These are phyloP conservation scores for Enteromius afrohamiltoni DNA, from an alignment of 2,797 vertebrate species.

Conservation along the genomic window DNA sequence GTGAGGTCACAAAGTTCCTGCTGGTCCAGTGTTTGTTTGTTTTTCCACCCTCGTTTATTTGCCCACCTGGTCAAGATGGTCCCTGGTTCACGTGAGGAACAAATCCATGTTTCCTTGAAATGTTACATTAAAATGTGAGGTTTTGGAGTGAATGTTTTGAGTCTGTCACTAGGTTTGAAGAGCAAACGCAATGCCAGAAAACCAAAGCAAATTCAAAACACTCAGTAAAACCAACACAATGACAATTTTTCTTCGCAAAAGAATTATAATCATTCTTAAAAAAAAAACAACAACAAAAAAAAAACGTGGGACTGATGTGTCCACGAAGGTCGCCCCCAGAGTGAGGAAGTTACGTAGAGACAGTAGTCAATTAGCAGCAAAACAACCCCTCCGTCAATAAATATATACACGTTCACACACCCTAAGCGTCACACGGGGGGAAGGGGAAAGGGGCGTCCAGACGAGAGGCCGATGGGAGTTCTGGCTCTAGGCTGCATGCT, in stretches of 20 bases:
- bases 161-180: background rate
- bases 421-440: constrained; percentile 26
- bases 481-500: constrained; percentile 76
- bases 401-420: constrained; percentile 82
- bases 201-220: constrained; percentile 52
- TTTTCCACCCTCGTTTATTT: background rate
- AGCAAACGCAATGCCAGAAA: constrained; percentile 48
- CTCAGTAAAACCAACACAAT: constrained; percentile 67
- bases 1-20: constrained; percentile 51
- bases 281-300: constrained; percentile 33
- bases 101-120: constrained; percentile 38
- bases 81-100: background rate
- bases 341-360: constrained; percentile 88
- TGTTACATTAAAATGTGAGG: constrained; percentile 31
- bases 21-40: constrained; percentile 61
- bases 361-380: constrained; percentile 99
- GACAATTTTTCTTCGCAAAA: constrained; percentile 53
- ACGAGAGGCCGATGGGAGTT: constrained; percentile 79
- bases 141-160: constrained; percentile 34
- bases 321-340: constrained; percentile 48
- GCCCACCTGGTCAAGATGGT: constrained; percentile 1
- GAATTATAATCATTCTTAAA: constrained; percentile 43
- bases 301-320: constrained; percentile 73
- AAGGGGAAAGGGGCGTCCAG: constrained; percentile 67
- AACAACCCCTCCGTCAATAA: constrained; percentile 86